These are phyloP conservation scores for Acanthiza pusilla DNA, from an alignment of 2,797 vertebrate genomes.

Conservation along the genomic window DNA sequence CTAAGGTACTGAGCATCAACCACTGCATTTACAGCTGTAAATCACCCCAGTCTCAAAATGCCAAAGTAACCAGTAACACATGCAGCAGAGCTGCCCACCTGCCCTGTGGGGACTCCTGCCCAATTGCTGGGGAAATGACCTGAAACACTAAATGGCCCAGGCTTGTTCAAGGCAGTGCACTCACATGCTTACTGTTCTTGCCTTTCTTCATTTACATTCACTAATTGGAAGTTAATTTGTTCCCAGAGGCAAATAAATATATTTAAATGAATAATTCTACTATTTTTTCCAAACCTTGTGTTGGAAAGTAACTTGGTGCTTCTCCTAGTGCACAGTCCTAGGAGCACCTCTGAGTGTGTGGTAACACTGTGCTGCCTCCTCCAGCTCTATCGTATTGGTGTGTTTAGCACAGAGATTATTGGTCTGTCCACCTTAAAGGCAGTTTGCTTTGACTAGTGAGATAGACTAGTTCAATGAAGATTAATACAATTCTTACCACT, in stretches of 20 bases:
- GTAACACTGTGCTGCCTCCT: neutral
- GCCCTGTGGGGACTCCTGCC: neutral
- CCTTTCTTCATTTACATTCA: neutral
- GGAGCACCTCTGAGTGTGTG: neutral
- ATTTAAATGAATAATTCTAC: neutral
- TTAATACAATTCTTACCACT: neutral
- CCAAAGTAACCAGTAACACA: neutral
- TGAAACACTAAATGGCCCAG: neutral
- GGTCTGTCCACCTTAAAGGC: neutral
- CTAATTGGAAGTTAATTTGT: conserved; percentile 10
- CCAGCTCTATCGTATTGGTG: neutral
- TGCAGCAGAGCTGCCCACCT: neutral
- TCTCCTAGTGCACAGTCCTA: neutral
- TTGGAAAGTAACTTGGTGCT: neutral
- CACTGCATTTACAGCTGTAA: neutral
- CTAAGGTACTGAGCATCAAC: neutral
- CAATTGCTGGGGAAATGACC: neutral
- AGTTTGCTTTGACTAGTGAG: neutral
- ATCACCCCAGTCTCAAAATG: neutral
- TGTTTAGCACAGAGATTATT: neutral
- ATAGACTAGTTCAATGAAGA: neutral
- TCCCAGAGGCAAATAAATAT: neutral
- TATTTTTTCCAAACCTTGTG: neutral
- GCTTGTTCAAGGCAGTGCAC: neutral
- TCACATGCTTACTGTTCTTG: neutral